A percentile compares a stretch with the other conserved stretches of the same genome.
Evolutionary conservation across 2,888 invertebrate genomes (phyloP).

Genomic region (Acanthosoma haemorrhoidale): DNA sequence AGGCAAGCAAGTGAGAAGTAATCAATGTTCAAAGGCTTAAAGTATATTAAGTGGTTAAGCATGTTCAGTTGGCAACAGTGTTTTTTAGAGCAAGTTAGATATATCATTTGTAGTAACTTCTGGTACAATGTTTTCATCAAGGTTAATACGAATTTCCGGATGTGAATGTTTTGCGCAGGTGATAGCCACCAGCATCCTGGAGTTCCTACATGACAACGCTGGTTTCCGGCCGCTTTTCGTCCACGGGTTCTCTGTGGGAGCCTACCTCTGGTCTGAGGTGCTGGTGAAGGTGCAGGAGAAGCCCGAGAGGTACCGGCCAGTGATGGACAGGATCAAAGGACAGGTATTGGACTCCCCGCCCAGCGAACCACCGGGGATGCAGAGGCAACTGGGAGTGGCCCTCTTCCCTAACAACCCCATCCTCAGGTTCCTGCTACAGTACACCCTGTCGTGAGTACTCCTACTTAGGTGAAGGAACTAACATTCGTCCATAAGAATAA

Average conservation of each 20-base stretch:
- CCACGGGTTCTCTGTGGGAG: slow-evolving; percentile 51
- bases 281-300: slow-evolving; percentile 42
- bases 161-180: slow-evolving; percentile 41
- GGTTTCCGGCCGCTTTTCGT: slow-evolving; percentile 45
- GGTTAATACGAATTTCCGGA: no score
- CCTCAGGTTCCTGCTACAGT: slow-evolving; percentile 44
- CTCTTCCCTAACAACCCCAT: slow-evolving; percentile 67
- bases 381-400: slow-evolving; percentile 61
- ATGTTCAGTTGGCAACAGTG: no score
- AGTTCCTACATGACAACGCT: slow-evolving; percentile 44
- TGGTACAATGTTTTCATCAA: no score
- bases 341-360: slow-evolving; percentile 46
- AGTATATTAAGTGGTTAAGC: no score
- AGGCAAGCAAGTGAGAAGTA: no score
- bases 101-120: no score
- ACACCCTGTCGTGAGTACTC: background rate
- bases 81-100: no score
- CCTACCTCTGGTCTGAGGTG: slow-evolving; percentile 49
- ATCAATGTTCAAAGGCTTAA: no score
- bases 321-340: slow-evolving; percentile 38
- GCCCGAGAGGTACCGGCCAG: slow-evolving; percentile 41
- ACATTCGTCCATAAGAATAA: no score
- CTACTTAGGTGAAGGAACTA: no score
- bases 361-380: slow-evolving; percentile 61
- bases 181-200: slow-evolving; percentile 45